Percentiles rank a stretch among this genome's conserved stretches.
Evolutionary conservation across 2,113 vertebrate genomes (phyloP).

Genomic region (Euleptes europaea): DNA sequence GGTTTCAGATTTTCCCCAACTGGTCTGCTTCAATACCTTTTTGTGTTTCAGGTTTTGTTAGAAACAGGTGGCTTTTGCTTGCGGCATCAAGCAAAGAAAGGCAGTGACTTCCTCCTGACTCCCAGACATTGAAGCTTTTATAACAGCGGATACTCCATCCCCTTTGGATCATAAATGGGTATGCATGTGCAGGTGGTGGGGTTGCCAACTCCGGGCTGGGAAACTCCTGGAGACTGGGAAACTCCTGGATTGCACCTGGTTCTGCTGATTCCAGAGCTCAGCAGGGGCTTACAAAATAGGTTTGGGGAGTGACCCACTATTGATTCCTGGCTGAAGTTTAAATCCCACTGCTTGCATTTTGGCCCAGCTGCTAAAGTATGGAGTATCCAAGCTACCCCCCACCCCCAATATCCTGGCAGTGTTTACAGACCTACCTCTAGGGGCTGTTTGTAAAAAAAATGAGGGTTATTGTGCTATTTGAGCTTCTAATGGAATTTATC

Average conservation of each 20-base stretch:
- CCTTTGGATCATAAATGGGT: not conserved
- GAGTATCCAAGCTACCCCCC: not conserved
- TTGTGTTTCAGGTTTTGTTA: not conserved
- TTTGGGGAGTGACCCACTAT: not conserved
- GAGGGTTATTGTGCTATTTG: not conserved
- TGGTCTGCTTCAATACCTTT: not conserved
- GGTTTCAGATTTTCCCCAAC: not conserved
- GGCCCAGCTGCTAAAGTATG: not conserved
- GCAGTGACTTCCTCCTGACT: not conserved
- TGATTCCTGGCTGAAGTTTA: not conserved
- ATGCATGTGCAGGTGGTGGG: not conserved
- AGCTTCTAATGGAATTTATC: not conserved
- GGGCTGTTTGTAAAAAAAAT: slow-evolving; percentile 11
- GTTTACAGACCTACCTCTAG: not conserved
- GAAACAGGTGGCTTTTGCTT: not conserved
- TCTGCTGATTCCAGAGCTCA: not conserved
- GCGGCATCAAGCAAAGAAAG: not conserved
- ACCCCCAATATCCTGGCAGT: not conserved
- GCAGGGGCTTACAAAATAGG: not conserved
- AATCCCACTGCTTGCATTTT: not conserved
- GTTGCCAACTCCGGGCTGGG: too few relatives aligned
- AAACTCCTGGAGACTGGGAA: too few relatives aligned
- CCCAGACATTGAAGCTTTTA: not conserved
- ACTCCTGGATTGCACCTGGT: not conserved
- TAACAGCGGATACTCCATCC: not conserved